phyloP scores from a whole-genome alignment of 2,797 vertebrate genomes.

The Distichodus sexfasciatus region DNA sequence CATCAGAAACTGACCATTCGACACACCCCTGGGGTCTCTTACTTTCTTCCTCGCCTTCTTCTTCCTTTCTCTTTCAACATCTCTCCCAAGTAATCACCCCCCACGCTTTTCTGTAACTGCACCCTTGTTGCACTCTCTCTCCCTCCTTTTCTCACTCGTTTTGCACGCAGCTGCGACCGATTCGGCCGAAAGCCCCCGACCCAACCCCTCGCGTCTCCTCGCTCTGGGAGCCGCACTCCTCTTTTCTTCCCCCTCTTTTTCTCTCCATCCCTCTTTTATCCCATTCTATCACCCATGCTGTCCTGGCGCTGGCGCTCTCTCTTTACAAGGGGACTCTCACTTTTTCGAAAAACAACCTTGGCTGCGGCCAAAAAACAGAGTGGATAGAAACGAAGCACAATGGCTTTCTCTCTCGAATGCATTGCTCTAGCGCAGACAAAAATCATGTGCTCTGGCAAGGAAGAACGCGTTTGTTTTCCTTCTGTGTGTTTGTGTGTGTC shows the following conservation, averaged over 20 bases:
- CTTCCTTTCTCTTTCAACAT: not conserved
- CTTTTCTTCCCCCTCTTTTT: conserved; percentile 8
- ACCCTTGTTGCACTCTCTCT: not conserved
- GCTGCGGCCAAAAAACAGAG: conserved; percentile 58
- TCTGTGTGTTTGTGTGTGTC: conserved; percentile 26
- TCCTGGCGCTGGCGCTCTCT: conserved; percentile 57
- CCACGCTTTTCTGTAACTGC: conserved; percentile 29
- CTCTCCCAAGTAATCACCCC: not conserved
- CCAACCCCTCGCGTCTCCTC: conserved; percentile 17
- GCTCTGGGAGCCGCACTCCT: conserved; percentile 13
- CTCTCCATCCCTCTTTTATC: conserved; percentile 40
- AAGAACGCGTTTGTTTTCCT: conserved; percentile 56
- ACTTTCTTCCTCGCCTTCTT: not conserved
- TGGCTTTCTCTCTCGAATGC: conserved; percentile 49
- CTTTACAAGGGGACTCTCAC: conserved; percentile 59
- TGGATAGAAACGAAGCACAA: conserved; percentile 53
- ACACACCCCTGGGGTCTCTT: not conserved
- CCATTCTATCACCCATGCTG: conserved; percentile 38
- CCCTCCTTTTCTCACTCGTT: conserved; percentile 33
- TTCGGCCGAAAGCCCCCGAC: conserved; percentile 22
- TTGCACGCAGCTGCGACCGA: conserved; percentile 19
- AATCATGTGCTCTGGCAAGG: conserved; percentile 62
- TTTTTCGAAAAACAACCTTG: conserved; percentile 65
- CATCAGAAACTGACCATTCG: not conserved
- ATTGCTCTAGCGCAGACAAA: conserved; percentile 56